phyloP scores from a whole-genome alignment of 53 echinoderm and acorn worm species.

The Echinometra lucunter region DNA sequence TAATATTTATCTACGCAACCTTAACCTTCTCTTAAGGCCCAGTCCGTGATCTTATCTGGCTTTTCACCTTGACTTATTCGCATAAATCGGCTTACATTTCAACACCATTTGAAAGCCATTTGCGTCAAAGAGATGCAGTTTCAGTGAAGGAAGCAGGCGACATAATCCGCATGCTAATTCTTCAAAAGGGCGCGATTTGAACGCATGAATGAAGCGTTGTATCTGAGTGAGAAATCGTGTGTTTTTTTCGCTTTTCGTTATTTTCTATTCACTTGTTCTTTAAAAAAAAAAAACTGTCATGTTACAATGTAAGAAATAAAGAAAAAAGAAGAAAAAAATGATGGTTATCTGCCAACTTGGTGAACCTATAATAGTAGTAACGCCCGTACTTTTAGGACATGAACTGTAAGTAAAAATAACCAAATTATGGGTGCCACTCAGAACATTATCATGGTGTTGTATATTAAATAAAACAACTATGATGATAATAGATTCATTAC shows the following conservation, averaged over 20 bases:
- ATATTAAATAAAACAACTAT: too few relatives aligned
- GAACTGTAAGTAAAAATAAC: too few relatives aligned
- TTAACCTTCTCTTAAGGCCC: background rate
- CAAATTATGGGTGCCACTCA: too few relatives aligned
- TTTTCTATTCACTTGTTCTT: too few relatives aligned
- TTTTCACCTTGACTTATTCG: slow-evolving; percentile 23
- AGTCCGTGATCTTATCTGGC: background rate
- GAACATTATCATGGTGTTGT: too few relatives aligned
- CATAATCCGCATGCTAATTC: background rate
- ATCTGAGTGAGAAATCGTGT: background rate
- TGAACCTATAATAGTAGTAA: too few relatives aligned
- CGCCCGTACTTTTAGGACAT: too few relatives aligned
- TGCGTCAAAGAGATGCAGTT: background rate
- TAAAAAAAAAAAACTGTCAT: too few relatives aligned
- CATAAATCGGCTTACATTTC: slow-evolving; percentile 27
- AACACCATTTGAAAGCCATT: slow-evolving; percentile 6
- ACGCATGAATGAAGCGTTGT: background rate
- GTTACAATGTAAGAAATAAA: too few relatives aligned
- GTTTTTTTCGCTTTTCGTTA: background rate
- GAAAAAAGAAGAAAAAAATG: too few relatives aligned
- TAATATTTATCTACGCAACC: background rate
- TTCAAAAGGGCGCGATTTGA: background rate
- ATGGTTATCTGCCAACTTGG: too few relatives aligned
- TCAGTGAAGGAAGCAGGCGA: background rate
- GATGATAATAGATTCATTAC: too few relatives aligned